These are phyloP conservation scores for Saguinus midas DNA, from an alignment of 2,113 vertebrate genomes.

Conservation along the genomic window DNA sequence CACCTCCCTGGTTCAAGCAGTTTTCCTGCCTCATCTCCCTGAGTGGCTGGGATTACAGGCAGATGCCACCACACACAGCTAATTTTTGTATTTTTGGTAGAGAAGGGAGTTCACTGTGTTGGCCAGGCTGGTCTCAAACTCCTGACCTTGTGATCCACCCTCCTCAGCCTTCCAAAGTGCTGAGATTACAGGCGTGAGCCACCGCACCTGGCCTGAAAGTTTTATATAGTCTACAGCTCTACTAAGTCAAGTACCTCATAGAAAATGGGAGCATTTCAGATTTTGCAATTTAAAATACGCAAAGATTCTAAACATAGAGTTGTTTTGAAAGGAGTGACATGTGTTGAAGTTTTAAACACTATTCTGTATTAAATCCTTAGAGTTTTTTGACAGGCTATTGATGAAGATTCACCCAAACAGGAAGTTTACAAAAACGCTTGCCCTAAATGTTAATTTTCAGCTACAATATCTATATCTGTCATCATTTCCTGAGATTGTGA, in stretches of 20 bases:
- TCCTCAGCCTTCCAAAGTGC: too few relatives aligned
- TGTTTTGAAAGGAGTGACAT: constrained; percentile 18
- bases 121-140: too few relatives aligned
- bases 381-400: constrained; percentile 16
- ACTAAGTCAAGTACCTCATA: not conserved
- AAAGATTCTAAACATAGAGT: not conserved
- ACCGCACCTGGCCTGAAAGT: not conserved
- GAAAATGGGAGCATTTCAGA: constrained; percentile 2
- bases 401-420: constrained; percentile 36
- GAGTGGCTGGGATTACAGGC: too few relatives aligned
- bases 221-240: not conserved
- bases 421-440: constrained; percentile 47
- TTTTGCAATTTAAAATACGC: constrained; percentile 33
- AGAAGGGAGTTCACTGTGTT: too few relatives aligned
- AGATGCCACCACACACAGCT: too few relatives aligned
- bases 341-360: constrained; percentile 21
- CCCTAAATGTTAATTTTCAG: constrained; percentile 25
- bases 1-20: too few relatives aligned
- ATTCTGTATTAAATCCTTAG: not conserved
- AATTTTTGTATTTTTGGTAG: too few relatives aligned
- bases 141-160: too few relatives aligned
- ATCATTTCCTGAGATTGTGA: constrained; percentile 50
- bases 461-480: not conserved
- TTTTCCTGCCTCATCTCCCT: too few relatives aligned
- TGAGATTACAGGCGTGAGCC: too few relatives aligned